Base-by-base conservation (phyloP, 2,113 vertebrate species). In the Rhinogobius similis region DNA sequence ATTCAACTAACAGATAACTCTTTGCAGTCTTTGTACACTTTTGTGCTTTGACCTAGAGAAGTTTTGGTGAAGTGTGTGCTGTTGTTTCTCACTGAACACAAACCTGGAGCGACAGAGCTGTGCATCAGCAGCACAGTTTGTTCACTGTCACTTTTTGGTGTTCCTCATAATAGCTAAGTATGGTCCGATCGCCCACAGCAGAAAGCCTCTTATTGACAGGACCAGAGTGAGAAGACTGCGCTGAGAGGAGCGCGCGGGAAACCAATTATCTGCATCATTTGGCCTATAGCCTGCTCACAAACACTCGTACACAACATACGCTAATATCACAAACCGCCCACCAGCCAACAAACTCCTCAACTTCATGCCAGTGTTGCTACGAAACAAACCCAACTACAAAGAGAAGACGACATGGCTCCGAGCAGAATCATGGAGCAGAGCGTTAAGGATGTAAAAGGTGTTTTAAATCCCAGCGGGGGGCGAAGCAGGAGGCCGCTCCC, bases 261-360 rank as follows among this genome's bases (percentile, higher is more conserved):
- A 82, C 75, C 84, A 89, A 87, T 90, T 89, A 86, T 88, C 77
- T 87, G 82, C 79, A 89, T 88, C 79, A 82, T 85, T 82, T 87
- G 86, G 80, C 87, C 85, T 75, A 71, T 79, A 84, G 82, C 82
- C 81, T 73, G 64, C 83, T 89, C 65, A 38, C 88, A 84, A 90
- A 77, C 75, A 76, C 83, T 81, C 82, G 72, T 67, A 82, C 81
- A 81, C 82, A 73, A 82, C 81, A 81, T 83, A 73, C 68, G 83
- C 82, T 64, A 82, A 86, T 85, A 88, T 85, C 76, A 80, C 77
- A 41, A 74, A 66, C 72, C 69, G 27, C 81, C 77, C 82, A 89
- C 80, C 2, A 89, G 83, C 70, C n/a, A 43, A 59, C 32, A 55
- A 53, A 56, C 62, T 79, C 26, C 46, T 73, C 66, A 84, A 85